These are phyloP conservation scores for Contarinia nasturtii DNA, from an alignment of 1,140 invertebrate genomes.

Conservation along the genomic window DNA sequence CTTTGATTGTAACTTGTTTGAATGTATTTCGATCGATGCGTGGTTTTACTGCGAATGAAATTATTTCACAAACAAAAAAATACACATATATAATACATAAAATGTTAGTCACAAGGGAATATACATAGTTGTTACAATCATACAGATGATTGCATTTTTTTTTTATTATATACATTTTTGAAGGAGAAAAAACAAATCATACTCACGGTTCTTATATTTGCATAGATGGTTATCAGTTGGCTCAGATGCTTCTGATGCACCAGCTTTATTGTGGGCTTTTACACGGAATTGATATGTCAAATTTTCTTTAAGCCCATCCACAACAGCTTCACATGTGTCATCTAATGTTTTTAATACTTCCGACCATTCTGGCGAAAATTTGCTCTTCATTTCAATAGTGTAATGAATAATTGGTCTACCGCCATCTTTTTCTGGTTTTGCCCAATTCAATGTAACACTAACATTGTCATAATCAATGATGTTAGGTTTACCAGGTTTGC, in stretches of 20 bases:
- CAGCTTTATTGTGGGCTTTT: conserved; percentile 81
- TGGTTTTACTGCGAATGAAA: conserved; percentile 60
- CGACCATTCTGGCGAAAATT: conserved; percentile 73
- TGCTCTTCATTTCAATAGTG: conserved; percentile 90
- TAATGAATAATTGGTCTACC: conserved; percentile 91
- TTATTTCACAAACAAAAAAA: conserved; percentile 25
- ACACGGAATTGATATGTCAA: conserved; percentile 88
- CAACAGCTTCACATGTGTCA: conserved; percentile 54
- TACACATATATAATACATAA: too few species aligned
- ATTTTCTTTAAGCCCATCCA: conserved; percentile 80
- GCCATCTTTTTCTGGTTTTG: conserved; percentile 72
- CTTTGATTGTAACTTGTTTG: conserved; percentile 70
- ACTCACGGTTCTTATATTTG: conserved; percentile 83
- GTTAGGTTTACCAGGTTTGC: conserved; percentile 72
- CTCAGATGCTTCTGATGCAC: conserved; percentile 68
- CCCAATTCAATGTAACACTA: conserved; percentile 78
- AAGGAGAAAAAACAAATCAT: too few species aligned
- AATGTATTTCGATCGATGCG: conserved; percentile 81
- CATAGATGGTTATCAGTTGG: conserved; percentile 81
- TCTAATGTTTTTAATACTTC: conserved; percentile 69
- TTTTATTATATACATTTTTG: too few species aligned
- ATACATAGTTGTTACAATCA: too few species aligned
- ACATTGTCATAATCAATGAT: conserved; percentile 89
- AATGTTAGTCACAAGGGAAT: too few species aligned
- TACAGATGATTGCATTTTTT: too few species aligned